Conservation (phyloP, 2,797 vertebrate species). For the Nothura maculosa region DNA sequence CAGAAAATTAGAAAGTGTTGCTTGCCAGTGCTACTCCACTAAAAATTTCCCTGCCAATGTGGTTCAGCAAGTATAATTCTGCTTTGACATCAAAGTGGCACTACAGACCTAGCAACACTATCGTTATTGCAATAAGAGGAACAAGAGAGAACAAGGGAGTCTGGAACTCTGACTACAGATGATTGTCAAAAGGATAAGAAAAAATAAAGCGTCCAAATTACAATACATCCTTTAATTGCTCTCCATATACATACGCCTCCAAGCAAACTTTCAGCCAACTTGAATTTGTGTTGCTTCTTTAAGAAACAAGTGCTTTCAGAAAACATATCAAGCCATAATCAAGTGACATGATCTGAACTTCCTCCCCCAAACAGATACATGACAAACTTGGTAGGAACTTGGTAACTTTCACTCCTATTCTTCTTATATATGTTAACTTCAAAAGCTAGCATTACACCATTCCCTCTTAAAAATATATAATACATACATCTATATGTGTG, state of each 20-base stretch:
- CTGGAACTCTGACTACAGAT: background rate
- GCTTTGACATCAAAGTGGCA: background rate
- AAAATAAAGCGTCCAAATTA: background rate
- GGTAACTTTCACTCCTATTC: background rate
- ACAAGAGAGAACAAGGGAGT: background rate
- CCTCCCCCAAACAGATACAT: background rate
- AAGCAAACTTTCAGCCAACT: background rate
- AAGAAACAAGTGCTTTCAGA: background rate
- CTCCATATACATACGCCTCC: accelerated
- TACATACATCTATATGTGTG: too few relatives aligned
- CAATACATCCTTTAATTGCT: background rate
- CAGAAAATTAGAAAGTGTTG: background rate
- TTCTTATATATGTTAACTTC: background rate
- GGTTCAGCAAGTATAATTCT: background rate
- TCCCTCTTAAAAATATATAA: background rate
- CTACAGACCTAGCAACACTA: background rate
- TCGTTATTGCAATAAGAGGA: background rate
- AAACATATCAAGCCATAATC: background rate
- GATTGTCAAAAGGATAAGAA: background rate
- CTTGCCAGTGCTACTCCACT: background rate
- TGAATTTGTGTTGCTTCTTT: background rate
- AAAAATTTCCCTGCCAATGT: background rate
- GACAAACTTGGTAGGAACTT: background rate
- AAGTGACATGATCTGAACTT: background rate
- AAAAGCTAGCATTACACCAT: background rate